Base-by-base conservation (phyloP, 2,888 invertebrate species). In the Pseudanteris insignis region DNA sequence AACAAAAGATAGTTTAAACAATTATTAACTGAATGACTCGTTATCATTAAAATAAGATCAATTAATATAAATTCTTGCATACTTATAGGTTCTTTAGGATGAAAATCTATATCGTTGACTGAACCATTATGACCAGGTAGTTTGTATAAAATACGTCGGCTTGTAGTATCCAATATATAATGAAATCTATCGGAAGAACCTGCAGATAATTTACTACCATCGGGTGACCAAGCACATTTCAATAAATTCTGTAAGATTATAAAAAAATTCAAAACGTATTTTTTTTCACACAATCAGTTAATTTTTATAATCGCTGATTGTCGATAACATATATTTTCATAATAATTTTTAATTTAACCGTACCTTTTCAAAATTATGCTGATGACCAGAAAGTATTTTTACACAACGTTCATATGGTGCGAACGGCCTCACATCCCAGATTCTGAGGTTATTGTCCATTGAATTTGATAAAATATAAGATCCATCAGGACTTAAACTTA, bases 91-190 rank as follows among this genome's bases (percentile, higher is more conserved):
- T 99, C 97, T 21, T 86, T 86, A 0, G 91, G 92, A 82, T 99
- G 98, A 80, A 99, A 96, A 80, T 94, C 92, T 1, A 96, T 89
- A 78, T 94, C 96, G 77, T 97, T 98, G 15, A 99, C 96, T 62
- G 96, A 91, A 25, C 99, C 99, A 81, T 94, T 92, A 81, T 99
- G 99, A 0, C 99, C 99, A 0, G 99, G 98, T 67, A 99, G 84
- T 82, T 96, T 96, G 83, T 98, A 99, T 24, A 96, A 81, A 68
- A 98, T 91, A 60, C 95, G 86, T 15, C 96, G 85, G 0, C 92
- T 88, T 1, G 92, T 92, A 1, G 96, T 95, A 80, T 99, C 97
- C 99, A 99, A 99, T 60, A 99, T 85, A 80, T 97, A 96, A 18
- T 97, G 91, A 81, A 90, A 94, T 34, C 98, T 86, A 82, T 99